These are phyloP conservation scores for Temnopleurus reevesii DNA, from an alignment of 53 echinoderm and acorn worm genomes.

Conservation along the genomic window DNA sequence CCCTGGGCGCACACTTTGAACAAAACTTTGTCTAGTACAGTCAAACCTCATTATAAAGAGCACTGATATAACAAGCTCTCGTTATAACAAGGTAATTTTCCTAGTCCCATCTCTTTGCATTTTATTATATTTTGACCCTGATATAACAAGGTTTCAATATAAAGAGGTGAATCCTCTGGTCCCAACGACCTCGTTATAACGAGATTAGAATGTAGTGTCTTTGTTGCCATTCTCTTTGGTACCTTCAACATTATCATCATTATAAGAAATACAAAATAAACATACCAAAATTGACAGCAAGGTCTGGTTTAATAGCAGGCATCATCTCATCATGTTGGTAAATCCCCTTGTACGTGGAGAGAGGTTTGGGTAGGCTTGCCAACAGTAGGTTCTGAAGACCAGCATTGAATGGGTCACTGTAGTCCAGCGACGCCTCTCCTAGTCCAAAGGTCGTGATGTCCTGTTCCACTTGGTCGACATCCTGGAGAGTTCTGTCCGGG, in stretches of 20 bases:
- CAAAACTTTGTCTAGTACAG: too few relatives aligned
- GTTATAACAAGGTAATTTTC: too few relatives aligned
- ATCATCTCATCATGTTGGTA: constrained; percentile 51
- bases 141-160: too few relatives aligned
- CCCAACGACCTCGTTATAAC: too few relatives aligned
- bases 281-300: constrained; percentile 76
- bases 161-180: too few relatives aligned
- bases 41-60: too few relatives aligned
- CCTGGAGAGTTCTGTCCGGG: constrained; percentile 37
- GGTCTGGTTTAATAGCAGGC: constrained; percentile 64
- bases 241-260: not conserved
- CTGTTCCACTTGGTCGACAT: constrained; percentile 29
- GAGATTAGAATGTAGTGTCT: too few relatives aligned
- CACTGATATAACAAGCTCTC: too few relatives aligned
- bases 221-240: too few relatives aligned
- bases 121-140: too few relatives aligned
- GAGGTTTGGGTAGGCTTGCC: constrained; percentile 52
- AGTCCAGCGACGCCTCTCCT: constrained; percentile 42
- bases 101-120: too few relatives aligned
- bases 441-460: constrained; percentile 2
- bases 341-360: constrained; percentile 69
- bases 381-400: constrained; percentile 65
- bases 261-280: not conserved
- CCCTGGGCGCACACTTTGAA: too few relatives aligned
- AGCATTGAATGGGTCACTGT: constrained; percentile 71